These are phyloP conservation scores for Drosophila melanogaster DNA, from an alignment of 1,140 invertebrate genomes.

Conservation along the genomic window DNA sequence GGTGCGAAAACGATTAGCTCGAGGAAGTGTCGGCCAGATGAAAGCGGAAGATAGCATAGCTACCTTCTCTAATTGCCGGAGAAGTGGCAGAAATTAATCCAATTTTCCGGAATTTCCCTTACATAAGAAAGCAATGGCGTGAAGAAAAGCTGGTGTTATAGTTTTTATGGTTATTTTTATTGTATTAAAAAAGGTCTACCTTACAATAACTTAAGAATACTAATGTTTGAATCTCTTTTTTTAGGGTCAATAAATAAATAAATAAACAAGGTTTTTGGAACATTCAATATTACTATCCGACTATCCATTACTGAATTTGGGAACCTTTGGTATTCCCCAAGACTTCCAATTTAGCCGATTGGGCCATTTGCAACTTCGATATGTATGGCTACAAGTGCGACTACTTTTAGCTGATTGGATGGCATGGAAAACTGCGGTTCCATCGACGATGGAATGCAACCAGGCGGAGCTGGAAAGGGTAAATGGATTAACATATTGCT, in stretches of 20 bases:
- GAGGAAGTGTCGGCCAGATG: conserved; percentile 5
- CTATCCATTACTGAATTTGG: conserved; percentile 40
- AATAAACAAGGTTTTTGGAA: not conserved
- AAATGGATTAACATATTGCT: not conserved
- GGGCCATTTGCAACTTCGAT: conserved; percentile 50
- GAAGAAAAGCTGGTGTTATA: not conserved
- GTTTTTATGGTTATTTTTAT: not conserved
- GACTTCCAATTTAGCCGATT: conserved; percentile 5
- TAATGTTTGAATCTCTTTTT: not conserved
- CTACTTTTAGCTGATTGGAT: conserved; percentile 46
- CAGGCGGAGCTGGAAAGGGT: conserved; percentile 34
- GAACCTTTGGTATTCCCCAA: conserved; percentile 23
- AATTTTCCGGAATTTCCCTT: conserved; percentile 31
- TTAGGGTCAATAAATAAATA: conserved; percentile 50
- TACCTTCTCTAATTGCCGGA: conserved; percentile 29
- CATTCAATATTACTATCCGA: not conserved
- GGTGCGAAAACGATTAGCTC: conserved; percentile 49
- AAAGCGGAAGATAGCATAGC: conserved; percentile 27
- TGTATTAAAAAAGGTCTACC: rapidly evolving
- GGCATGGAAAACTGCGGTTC: conserved; percentile 58
- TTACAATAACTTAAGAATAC: too few species aligned
- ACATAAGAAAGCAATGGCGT: conserved; percentile 16
- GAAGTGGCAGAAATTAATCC: conserved; percentile 19
- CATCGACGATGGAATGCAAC: conserved; percentile 45
- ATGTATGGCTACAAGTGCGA: conserved; percentile 35